Evolutionary conservation across 2,888 invertebrate species (phyloP), one percentile per base, ranked within the genome.

Genomic region (Acleris holmiana): DNA sequence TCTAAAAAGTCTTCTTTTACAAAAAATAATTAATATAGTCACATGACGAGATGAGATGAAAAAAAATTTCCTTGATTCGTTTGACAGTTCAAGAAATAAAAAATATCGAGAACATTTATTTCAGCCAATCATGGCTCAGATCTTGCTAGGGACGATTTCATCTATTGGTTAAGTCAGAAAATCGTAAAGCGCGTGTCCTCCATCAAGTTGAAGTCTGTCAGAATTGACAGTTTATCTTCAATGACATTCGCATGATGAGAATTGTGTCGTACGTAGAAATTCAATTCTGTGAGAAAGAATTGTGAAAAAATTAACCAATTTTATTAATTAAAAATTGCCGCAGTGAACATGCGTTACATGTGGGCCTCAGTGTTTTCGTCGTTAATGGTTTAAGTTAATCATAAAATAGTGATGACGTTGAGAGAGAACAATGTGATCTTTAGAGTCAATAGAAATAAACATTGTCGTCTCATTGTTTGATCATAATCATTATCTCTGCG

Each of bases 351-450:
- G 84, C 69, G 75, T 75, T 61, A 59, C 60, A 61, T 65, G 57
- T 71, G 60, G 58, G 66, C 53, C 61, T 66, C 62, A 66, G 57
- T 66, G 71, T 65, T 68, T 71, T 69, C 71, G 63, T 62, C 68
- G 61, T 71, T 60, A 60, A 49, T 66, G 47, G 64, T 66, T 54
- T 74, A 73, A 77, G 72, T 76, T 63, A 64, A 70, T 72, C 57
- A 25, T 58, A 64, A 44, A 72, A 71, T 64, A 86, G 90, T 89
- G 87, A 90, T 90, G 91, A 91, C 86, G 89, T 89, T 84, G 82
- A 80, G 77, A 74, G 81, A 82, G 76, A 77, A 86, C 80, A 80
- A 89, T 90, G 91, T 91, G 90, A 91, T 88, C 88, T 80, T 89
- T 87, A 89, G 88, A 84, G 75, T 79, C 73, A 73, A 73, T 71